These are phyloP conservation scores for Gopherus flavomarginatus DNA, from an alignment of 2,113 vertebrate species.

Conservation along the genomic window DNA sequence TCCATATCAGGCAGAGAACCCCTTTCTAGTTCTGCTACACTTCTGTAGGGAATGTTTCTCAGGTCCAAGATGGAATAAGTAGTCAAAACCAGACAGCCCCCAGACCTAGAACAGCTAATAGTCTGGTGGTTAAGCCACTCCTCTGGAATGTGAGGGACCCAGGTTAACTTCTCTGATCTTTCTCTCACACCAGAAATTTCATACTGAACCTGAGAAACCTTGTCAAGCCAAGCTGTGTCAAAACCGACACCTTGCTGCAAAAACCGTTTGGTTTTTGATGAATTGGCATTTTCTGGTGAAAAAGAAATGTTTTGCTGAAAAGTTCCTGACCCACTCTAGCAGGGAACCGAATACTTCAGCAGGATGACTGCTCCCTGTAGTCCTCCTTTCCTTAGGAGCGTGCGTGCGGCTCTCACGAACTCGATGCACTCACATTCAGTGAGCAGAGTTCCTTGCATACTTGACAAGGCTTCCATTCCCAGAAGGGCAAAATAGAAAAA, in stretches of 20 bases:
- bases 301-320: not conserved
- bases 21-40: not conserved
- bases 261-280: not conserved
- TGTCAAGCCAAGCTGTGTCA: not conserved
- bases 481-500: conserved; percentile 64
- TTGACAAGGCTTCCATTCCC: conserved; percentile 72
- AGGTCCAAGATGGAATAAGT: not conserved
- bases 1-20: not conserved
- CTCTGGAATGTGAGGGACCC: not conserved
- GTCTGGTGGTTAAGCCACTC: not conserved
- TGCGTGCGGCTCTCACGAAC: not conserved
- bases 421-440: not conserved
- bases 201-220: not conserved
- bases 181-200: not conserved
- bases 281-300: not conserved
- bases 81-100: not conserved
- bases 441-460: conserved; percentile 56
- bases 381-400: accelerated
- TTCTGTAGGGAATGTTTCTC: not conserved
- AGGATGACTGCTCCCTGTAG: not conserved
- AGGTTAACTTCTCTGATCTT: not conserved
- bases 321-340: not conserved
- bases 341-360: not conserved
- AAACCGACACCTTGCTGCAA: not conserved
- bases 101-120: not conserved